Conservation (phyloP, 2,797 vertebrate species). For the Sebastes ruberrimus region DNA sequence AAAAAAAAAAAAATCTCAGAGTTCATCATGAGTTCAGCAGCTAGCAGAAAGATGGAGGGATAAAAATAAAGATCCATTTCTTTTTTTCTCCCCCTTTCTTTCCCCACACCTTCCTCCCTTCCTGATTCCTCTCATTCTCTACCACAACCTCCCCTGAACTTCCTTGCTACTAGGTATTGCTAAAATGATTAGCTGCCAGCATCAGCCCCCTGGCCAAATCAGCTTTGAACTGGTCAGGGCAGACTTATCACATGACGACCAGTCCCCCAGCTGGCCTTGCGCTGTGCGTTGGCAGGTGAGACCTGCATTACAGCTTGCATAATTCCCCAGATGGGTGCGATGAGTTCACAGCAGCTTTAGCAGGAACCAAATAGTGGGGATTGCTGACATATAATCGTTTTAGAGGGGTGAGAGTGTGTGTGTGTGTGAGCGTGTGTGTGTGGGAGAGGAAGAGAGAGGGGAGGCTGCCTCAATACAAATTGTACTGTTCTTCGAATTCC, state of each 20-base stretch:
- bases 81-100: constrained; percentile 3
- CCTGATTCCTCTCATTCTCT: constrained; percentile 23
- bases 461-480: constrained; percentile 63
- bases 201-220: constrained; percentile 77
- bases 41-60: constrained; percentile 37
- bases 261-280: constrained; percentile 65
- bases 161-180: constrained; percentile 74
- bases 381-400: constrained; percentile 86
- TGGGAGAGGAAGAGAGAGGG: constrained; percentile 16
- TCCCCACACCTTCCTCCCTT: background rate
- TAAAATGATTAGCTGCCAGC: constrained; percentile 85
- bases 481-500: constrained; percentile 49
- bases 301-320: constrained; percentile 78
- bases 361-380: constrained; percentile 79
- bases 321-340: constrained; percentile 84
- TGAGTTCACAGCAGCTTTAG: constrained; percentile 83
- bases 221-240: constrained; percentile 83
- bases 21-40: constrained; percentile 71
- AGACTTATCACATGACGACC: constrained; percentile 83
- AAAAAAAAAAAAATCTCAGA: constrained; percentile 40
- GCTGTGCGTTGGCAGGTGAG: constrained; percentile 79
- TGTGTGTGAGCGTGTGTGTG: background rate
- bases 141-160: constrained; percentile 47
- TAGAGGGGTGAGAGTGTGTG: constrained; percentile 63
- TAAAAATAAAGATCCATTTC: constrained; percentile 37